A percentile compares a stretch with the other conserved stretches of the same genome.
Conservation (phyloP, 1,140 invertebrate species). For the Nasonia longicornis region DNA sequence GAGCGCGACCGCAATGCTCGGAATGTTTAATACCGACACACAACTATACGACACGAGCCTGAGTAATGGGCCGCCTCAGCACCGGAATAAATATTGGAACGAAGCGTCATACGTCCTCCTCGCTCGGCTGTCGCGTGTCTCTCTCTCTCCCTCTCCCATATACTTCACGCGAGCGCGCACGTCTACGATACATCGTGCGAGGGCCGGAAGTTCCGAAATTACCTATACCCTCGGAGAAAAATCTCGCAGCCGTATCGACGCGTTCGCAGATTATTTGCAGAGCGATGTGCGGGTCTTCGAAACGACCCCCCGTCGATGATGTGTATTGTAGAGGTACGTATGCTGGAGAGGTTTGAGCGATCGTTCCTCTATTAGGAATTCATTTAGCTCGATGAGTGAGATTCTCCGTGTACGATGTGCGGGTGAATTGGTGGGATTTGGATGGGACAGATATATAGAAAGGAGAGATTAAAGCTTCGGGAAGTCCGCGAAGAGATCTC, state of each 20-base stretch:
- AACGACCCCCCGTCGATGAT: too few relatives aligned
- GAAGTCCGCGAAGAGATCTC: not conserved
- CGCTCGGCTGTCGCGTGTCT: not conserved
- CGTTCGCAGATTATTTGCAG: not conserved
- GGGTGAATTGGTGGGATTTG: not conserved
- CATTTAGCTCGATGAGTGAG: not conserved
- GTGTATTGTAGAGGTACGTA: too few relatives aligned
- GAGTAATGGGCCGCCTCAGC: conserved; percentile 58
- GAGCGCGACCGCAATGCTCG: conserved; percentile 55
- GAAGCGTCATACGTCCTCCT: not conserved
- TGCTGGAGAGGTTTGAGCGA: too few relatives aligned
- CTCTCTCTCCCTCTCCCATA: not conserved
- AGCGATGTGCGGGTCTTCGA: not conserved
- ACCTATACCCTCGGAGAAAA: not conserved
- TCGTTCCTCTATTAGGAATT: not conserved
- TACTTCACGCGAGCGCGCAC: not conserved
- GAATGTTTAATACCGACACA: conserved; percentile 66
- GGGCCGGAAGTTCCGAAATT: not conserved
- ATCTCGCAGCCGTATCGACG: not conserved
- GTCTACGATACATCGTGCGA: not conserved
- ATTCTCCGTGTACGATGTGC: not conserved
- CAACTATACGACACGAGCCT: conserved; percentile 53
- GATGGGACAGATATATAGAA: not conserved
- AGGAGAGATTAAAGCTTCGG: not conserved
- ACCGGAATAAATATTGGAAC: conserved; percentile 58